A percentile compares a stretch with the other conserved stretches of the same genome.
These are phyloP conservation scores for Turnix velox DNA, from an alignment of 2,113 vertebrate species.

Conservation along the genomic window DNA sequence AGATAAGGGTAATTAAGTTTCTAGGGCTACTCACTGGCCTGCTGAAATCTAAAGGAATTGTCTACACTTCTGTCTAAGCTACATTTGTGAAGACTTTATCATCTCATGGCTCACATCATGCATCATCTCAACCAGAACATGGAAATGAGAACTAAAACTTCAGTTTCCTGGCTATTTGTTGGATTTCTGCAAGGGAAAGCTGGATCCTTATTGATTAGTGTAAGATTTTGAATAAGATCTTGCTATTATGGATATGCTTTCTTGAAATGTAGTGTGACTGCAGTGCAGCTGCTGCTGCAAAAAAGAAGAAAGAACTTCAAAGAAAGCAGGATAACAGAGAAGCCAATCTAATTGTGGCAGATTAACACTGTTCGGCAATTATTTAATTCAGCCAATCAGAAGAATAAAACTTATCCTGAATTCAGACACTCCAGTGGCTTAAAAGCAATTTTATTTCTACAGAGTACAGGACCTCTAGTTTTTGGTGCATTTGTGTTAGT, in stretches of 20 bases:
- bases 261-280: not conserved
- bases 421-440: not conserved
- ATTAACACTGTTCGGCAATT: not conserved
- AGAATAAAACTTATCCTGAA: not conserved
- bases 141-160: not conserved
- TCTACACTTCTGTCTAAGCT: not conserved
- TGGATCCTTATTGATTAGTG: not conserved
- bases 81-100: not conserved
- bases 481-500: not conserved
- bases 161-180: not conserved
- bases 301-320: not conserved
- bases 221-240: not conserved
- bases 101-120: not conserved
- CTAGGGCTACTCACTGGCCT: not conserved
- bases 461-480: not conserved
- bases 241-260: not conserved
- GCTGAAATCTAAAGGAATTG: not conserved
- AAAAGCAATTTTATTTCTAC: not conserved
- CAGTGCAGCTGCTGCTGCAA: not conserved
- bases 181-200: not conserved
- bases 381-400: not conserved
- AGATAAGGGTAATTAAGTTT: not conserved
- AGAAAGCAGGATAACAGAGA: not conserved
- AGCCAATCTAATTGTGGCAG: not conserved
- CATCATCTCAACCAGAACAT: not conserved